phyloP scores from a whole-genome alignment of 2,888 invertebrate species.

The Eulithis prunata region DNA sequence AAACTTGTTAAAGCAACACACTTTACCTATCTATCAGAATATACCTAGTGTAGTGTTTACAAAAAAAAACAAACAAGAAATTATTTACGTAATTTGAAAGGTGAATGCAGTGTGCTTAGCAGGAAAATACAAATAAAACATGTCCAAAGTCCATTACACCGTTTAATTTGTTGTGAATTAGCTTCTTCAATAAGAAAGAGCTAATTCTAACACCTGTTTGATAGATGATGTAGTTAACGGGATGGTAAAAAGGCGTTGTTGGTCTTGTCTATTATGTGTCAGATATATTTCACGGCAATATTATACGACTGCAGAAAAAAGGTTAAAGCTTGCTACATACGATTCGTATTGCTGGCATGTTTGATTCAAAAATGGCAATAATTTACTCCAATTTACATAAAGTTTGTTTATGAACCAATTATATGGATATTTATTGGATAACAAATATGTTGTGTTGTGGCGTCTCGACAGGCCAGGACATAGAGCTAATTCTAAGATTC shows the following conservation, averaged over 20 bases:
- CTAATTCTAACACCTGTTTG: slow-evolving; percentile 33
- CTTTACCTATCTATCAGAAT: too few relatives aligned
- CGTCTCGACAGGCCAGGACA: too few relatives aligned
- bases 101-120: too few relatives aligned
- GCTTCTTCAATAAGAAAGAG: slow-evolving; percentile 25
- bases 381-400: too few relatives aligned
- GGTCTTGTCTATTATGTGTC: slow-evolving; percentile 54
- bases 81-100: neutral
- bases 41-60: too few relatives aligned
- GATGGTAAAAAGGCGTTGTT: slow-evolving; percentile 51
- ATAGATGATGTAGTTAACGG: slow-evolving; percentile 55
- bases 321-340: slow-evolving; percentile 16
- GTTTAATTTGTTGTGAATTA: slow-evolving; percentile 23
- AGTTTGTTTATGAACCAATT: too few relatives aligned
- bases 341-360: neutral
- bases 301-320: slow-evolving; percentile 10
- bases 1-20: too few relatives aligned
- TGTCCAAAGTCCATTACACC: slow-evolving; percentile 9
- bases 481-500: too few relatives aligned
- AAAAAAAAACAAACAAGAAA: too few relatives aligned
- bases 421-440: too few relatives aligned
- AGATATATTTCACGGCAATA: slow-evolving; percentile 48
- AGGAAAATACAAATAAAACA: neutral
- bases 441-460: too few relatives aligned
- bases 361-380: neutral